phyloP scores from a whole-genome alignment of 2,888 invertebrate species.

The Notodonta dromedarius region DNA sequence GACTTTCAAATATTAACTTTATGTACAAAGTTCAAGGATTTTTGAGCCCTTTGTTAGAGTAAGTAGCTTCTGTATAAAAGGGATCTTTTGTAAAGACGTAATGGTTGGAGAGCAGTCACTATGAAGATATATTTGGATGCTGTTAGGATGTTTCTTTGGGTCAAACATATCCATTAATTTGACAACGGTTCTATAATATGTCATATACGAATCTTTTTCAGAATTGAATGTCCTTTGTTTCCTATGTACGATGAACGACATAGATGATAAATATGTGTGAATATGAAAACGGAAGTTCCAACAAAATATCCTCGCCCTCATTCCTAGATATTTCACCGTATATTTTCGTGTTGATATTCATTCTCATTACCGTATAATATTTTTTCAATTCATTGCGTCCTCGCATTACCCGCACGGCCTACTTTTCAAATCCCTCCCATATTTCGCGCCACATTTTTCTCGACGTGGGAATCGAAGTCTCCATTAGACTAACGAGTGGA shows the following conservation, averaged over 20 bases:
- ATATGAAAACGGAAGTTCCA: no score
- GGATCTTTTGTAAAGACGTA: conserved; percentile 13
- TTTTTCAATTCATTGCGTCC: neutral
- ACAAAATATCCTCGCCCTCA: neutral
- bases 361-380: neutral
- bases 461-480: conserved; percentile 18
- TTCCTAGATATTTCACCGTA: neutral
- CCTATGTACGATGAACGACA: no score
- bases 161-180: no score
- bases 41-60: conserved; percentile 3
- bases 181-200: no score
- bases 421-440: neutral
- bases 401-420: neutral
- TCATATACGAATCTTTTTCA: no score
- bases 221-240: no score
- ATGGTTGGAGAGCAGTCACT: neutral
- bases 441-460: neutral
- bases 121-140: neutral
- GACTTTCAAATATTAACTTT: conserved; percentile 15
- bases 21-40: conserved; percentile 3
- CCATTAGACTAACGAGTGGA: conserved; percentile 23
- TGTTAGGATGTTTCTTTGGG: neutral
- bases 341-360: neutral
- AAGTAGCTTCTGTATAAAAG: conserved; percentile 19
- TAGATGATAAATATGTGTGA: no score